phyloP scores from a whole-genome alignment of 1,140 invertebrate genomes.

The Babylonia areolata region DNA sequence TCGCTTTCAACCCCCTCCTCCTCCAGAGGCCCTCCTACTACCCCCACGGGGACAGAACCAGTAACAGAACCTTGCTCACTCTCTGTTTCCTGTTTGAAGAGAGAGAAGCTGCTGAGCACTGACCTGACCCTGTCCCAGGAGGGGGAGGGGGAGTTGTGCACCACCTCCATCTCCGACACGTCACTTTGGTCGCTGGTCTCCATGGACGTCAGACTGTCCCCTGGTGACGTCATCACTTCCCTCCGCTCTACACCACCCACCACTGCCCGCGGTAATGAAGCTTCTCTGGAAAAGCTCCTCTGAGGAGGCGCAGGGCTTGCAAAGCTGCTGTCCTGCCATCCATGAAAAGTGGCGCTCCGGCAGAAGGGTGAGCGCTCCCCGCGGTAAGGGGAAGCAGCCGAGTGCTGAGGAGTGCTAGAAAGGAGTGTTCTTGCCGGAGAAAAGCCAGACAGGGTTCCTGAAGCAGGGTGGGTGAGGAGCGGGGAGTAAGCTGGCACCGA shows the following conservation, averaged over 20 bases:
- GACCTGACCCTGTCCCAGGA: slow-evolving; percentile 20
- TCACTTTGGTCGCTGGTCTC: slow-evolving; percentile 23
- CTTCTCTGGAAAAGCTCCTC: background rate
- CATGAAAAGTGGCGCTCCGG: background rate
- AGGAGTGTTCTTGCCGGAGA: background rate
- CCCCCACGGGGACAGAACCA: background rate
- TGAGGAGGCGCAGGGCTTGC: background rate
- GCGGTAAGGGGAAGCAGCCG: background rate
- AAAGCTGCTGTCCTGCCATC: background rate
- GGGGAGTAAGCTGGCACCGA: slow-evolving; percentile 18
- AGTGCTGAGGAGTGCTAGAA: background rate
- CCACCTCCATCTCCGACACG: slow-evolving; percentile 31
- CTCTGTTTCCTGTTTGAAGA: background rate
- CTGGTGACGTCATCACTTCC: background rate
- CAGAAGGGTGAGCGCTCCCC: background rate
- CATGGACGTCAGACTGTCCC: background rate
- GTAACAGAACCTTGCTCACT: background rate
- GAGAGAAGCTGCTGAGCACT: background rate
- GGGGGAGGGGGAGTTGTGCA: slow-evolving; percentile 27
- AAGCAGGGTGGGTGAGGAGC: background rate
- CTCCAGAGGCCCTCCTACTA: background rate
- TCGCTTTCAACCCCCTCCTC: background rate
- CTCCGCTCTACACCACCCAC: background rate
- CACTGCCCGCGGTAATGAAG: background rate
- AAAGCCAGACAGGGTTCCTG: background rate